Conservation (phyloP, 2,797 vertebrate species). For the Brotula barbata region DNA sequence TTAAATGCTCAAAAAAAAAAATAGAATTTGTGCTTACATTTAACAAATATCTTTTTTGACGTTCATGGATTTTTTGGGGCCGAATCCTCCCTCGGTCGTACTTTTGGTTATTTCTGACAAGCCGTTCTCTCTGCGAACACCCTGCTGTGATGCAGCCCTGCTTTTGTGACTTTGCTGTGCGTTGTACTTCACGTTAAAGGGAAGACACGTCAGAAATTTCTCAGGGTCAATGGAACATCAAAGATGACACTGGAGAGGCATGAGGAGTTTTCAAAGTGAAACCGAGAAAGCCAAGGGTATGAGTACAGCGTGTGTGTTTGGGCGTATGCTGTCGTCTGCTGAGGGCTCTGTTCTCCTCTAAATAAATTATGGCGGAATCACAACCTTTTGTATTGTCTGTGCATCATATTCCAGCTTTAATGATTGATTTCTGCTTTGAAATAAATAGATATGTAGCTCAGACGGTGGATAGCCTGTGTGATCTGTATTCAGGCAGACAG, state of each 20-base stretch:
- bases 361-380: neutral
- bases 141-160: too few relatives aligned
- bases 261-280: neutral
- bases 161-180: neutral
- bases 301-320: neutral
- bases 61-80: too few relatives aligned
- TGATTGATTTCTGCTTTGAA: conserved; percentile 15
- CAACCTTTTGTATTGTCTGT: neutral
- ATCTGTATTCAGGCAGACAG: conserved; percentile 12
- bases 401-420: conserved; percentile 5
- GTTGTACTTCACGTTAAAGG: neutral
- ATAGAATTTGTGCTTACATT: too few relatives aligned
- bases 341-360: neutral
- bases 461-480: neutral
- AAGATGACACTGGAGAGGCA: neutral
- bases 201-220: neutral
- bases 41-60: too few relatives aligned
- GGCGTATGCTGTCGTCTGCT: neutral
- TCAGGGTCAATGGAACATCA: neutral
- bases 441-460: conserved; percentile 1
- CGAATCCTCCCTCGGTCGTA: too few relatives aligned
- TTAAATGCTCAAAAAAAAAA: too few relatives aligned
- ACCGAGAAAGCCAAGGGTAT: neutral
- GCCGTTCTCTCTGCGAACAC: too few relatives aligned
- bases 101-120: too few relatives aligned